phyloP scores from a whole-genome alignment of 2,113 vertebrate genomes.

The Naja naja region DNA sequence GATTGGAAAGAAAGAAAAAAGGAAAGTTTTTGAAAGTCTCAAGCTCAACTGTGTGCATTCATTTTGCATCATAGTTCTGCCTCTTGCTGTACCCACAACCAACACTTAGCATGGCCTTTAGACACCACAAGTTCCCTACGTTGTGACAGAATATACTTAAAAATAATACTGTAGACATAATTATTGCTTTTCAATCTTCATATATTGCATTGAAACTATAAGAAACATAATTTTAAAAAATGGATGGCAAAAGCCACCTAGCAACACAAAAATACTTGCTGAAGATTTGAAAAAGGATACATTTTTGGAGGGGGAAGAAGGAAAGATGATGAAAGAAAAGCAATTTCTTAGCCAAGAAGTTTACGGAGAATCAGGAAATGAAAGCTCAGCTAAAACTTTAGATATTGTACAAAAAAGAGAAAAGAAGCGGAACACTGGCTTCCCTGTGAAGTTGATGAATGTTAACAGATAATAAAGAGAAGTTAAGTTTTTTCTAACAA shows the following conservation, averaged over 20 bases:
- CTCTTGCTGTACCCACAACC: background rate
- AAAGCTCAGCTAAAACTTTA: background rate
- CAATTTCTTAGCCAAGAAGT: background rate
- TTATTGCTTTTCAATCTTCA: background rate
- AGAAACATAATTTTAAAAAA: background rate
- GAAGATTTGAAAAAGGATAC: background rate
- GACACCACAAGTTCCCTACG: background rate
- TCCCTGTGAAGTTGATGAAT: background rate
- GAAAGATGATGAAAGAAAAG: background rate
- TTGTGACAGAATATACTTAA: background rate
- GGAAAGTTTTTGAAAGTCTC: background rate
- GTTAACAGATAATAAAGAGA: background rate
- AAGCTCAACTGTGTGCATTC: background rate
- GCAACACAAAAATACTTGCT: background rate
- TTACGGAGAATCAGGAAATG: background rate
- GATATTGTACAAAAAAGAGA: background rate
- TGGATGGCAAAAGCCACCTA: background rate
- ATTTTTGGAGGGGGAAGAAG: background rate
- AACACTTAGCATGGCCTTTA: background rate
- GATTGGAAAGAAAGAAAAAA: background rate
- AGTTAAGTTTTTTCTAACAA: background rate
- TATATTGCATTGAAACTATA: background rate
- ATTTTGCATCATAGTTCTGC: background rate
- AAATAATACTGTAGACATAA: background rate
- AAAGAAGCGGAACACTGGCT: background rate